These are phyloP conservation scores for Cephus pulcher DNA, from an alignment of 2,888 invertebrate genomes.

Conservation along the genomic window DNA sequence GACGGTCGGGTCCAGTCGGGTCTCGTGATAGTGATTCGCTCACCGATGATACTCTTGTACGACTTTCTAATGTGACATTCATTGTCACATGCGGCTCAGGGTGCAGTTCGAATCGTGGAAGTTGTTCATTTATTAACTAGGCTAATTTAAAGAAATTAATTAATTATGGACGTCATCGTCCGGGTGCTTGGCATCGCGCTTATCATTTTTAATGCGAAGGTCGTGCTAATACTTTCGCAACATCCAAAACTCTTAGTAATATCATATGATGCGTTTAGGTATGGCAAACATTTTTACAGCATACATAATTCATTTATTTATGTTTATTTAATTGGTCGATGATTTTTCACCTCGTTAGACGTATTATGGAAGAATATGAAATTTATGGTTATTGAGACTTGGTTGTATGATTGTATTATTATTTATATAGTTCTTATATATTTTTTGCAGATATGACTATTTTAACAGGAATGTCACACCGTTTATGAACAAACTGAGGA, in stretches of 20 bases:
- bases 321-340: background rate
- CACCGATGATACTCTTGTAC: background rate
- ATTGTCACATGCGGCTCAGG: background rate
- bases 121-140: background rate
- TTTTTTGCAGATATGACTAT: slow-evolving; percentile 71
- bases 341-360: background rate
- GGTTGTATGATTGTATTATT: background rate
- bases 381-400: background rate
- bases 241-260: slow-evolving; percentile 72
- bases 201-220: slow-evolving; percentile 30
- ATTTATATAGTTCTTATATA: background rate
- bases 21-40: background rate
- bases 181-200: slow-evolving; percentile 15
- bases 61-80: background rate
- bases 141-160: background rate
- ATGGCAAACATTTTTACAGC: background rate
- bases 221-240: slow-evolving; percentile 51
- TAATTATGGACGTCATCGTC: background rate
- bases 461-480: slow-evolving; percentile 71
- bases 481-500: slow-evolving; percentile 70
- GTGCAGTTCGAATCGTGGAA: background rate
- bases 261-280: slow-evolving; percentile 78
- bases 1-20: background rate
- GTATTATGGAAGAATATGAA: background rate
- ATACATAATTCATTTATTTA: background rate